These are phyloP conservation scores for Athene noctua DNA, from an alignment of 2,113 vertebrate species.

Conservation along the genomic window DNA sequence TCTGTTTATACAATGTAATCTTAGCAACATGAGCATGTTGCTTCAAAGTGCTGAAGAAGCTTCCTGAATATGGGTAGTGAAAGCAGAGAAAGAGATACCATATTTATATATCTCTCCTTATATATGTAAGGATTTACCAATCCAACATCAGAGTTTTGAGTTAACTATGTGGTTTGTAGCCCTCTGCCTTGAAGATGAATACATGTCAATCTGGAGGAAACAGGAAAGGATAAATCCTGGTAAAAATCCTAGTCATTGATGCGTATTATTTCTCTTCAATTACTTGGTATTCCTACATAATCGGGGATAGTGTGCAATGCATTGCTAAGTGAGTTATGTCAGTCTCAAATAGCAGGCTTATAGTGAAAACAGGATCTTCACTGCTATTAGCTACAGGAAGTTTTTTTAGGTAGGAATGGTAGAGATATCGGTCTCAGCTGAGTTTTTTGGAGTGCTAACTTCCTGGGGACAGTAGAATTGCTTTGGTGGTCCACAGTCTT, in stretches of 20 bases:
- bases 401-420: background rate
- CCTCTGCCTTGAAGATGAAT: background rate
- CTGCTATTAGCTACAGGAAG: background rate
- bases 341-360: background rate
- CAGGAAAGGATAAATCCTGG: constrained; percentile 14
- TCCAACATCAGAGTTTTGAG: background rate
- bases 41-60: background rate
- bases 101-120: background rate
- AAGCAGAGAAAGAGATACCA: background rate
- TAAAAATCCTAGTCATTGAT: constrained; percentile 12
- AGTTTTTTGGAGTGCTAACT: background rate
- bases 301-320: background rate
- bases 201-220: background rate
- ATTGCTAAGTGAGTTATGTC: constrained; percentile 1
- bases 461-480: background rate
- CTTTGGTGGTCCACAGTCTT: background rate
- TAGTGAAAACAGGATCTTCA: background rate
- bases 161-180: background rate
- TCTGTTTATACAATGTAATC: background rate
- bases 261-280: constrained; percentile 21
- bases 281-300: constrained; percentile 12
- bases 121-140: background rate
- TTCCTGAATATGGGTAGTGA: background rate
- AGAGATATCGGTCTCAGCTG: background rate
- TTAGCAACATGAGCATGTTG: background rate